Evolutionary conservation across 2,888 invertebrate species (phyloP).

Genomic region (Dromius quadrimaculatus): DNA sequence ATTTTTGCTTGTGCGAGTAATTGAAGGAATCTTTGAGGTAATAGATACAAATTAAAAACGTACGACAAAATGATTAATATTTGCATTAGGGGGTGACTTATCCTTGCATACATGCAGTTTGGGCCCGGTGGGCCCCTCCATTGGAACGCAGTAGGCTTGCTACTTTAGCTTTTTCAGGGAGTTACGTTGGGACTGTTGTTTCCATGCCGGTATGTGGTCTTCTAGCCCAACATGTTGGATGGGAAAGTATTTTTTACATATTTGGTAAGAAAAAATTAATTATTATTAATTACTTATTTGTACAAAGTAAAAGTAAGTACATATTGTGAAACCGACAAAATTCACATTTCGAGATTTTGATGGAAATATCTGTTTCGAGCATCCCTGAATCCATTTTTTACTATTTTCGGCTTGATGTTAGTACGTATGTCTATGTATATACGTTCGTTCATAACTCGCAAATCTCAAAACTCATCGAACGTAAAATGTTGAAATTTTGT

Average conservation of each 20-base stretch:
- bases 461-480: too few species aligned
- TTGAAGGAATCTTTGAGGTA: conserved; percentile 87
- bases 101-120: conserved; percentile 85
- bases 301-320: too few species aligned
- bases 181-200: conserved; percentile 87
- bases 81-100: conserved; percentile 77
- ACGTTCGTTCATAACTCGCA: too few species aligned
- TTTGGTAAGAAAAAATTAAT: conserved; percentile 70
- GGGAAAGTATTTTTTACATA: conserved; percentile 87
- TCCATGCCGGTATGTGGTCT: conserved; percentile 84
- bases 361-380: too few species aligned
- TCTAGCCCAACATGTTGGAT: conserved; percentile 79
- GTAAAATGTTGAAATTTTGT: too few species aligned
- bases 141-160: conserved; percentile 82
- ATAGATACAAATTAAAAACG: conserved; percentile 45
- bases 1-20: conserved; percentile 78
- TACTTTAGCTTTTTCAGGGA: conserved; percentile 87
- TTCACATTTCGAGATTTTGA: too few species aligned
- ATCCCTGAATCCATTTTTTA: too few species aligned
- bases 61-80: not conserved
- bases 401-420: too few species aligned
- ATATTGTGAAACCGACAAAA: too few species aligned
- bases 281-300: not conserved
- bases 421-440: too few species aligned
- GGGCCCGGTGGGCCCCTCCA: conserved; percentile 87